Conservation (phyloP, 2,888 invertebrate species). For the Phengaris alcon region DNA sequence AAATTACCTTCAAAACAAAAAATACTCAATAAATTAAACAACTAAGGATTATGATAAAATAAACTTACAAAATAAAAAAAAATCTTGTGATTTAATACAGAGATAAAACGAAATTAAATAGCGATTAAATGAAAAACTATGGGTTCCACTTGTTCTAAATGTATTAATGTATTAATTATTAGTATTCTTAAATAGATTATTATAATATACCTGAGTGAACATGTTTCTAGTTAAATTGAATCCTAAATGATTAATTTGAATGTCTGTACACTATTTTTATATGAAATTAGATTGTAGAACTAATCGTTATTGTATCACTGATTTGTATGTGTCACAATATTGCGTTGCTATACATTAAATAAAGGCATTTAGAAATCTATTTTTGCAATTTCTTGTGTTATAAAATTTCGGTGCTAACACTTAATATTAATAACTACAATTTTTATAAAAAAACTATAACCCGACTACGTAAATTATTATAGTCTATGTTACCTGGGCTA, state of each 20-base stretch:
- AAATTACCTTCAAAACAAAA: slow-evolving; percentile 31
- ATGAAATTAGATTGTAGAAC: neutral
- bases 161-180: neutral
- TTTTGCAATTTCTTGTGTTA: neutral
- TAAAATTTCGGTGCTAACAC: no score
- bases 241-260: neutral
- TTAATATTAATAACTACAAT: no score
- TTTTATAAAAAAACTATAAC: no score
- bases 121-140: neutral
- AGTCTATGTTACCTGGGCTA: no score
- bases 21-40: neutral
- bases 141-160: neutral
- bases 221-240: neutral
- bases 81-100: neutral
- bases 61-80: no score
- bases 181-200: no score
- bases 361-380: neutral
- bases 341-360: neutral
- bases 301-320: slow-evolving; percentile 6
- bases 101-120: neutral
- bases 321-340: neutral
- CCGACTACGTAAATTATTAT: no score
- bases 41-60: neutral
- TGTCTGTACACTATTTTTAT: neutral
- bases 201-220: neutral